Evolutionary conservation across 2,797 vertebrate genomes (phyloP).

Genomic region (Leptatherina wallacei): DNA sequence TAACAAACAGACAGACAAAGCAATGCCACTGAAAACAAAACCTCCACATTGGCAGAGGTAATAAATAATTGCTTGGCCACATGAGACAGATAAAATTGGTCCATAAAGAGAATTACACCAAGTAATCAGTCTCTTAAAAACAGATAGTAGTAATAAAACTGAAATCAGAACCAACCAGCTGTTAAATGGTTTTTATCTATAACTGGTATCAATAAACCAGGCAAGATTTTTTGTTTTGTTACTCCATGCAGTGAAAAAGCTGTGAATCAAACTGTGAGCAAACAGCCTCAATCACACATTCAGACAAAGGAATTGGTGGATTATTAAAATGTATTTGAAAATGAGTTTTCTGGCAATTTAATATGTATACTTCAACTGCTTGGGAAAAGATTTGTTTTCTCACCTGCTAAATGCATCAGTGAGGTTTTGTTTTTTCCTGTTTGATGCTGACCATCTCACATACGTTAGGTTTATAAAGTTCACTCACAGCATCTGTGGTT

Average conservation of each 20-base stretch:
- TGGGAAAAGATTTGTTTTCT: background rate
- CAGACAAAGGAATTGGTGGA: background rate
- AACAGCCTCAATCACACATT: conserved; percentile 3
- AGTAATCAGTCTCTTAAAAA: background rate
- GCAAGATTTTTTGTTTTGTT: conserved; percentile 9
- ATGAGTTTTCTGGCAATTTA: background rate
- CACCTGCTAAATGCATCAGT: background rate
- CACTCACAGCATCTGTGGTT: background rate
- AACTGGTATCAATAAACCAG: background rate
- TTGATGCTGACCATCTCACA: no score
- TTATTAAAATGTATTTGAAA: conserved; percentile 6
- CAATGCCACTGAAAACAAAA: no score
- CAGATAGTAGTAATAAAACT: background rate
- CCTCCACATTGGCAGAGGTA: no score
- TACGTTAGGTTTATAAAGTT: no score
- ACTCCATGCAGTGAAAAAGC: background rate
- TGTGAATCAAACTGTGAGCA: conserved; percentile 10
- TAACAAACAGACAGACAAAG: no score
- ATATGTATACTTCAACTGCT: background rate
- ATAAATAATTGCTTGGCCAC: background rate
- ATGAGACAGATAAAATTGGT: background rate
- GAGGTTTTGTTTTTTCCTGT: no score
- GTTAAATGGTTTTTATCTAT: background rate
- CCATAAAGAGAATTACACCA: no score
- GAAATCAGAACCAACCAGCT: background rate